Evolutionary conservation across 1,140 invertebrate genomes (phyloP), one percentile per base, ranked within the genome.

Genomic region (Bilobella aurantiaca): DNA sequence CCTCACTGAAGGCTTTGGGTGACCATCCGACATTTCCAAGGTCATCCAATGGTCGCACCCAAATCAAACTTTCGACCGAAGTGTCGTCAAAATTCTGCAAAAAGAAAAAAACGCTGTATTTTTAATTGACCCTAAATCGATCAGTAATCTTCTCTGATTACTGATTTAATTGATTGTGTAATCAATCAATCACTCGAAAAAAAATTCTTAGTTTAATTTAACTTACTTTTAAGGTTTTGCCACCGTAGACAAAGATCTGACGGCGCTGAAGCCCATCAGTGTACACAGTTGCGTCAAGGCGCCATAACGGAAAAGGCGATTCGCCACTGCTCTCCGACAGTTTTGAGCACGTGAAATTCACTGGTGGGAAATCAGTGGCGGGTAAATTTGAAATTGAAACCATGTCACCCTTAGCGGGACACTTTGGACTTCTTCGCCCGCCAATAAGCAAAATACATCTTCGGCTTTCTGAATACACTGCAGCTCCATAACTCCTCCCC

Each of bases 161-260:
- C n/a, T n/a, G n/a, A n/a, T n/a, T n/a, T n/a, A n/a, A n/a, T n/a
- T n/a, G n/a, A n/a, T n/a, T n/a, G n/a, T n/a, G n/a, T n/a, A n/a
- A n/a, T n/a, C n/a, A n/a, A n/a, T n/a, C n/a, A n/a, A n/a, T n/a
- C n/a, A n/a, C n/a, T n/a, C n/a, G n/a, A n/a, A n/a, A n/a, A n/a
- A n/a, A 53, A 8, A 31, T 34, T 59, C 23, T 23, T 2, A 46
- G 3, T 47, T 5, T 21, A 53, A 14, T 14, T n/a, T 53, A 21
- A 46, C 42, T 46, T 53, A 72, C 70, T 57, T 64, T 31, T 34
- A 58, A 16, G 37, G 57, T 67, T 34, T 60, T 58, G 14, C 71
- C 71, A 1, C 71, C 71, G 37, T 68, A 73, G 0, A 73, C 5
- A 12, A 73, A 28, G 14, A 70, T 16, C n/a, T n/a, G n/a, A n/a